These are phyloP conservation scores for Vombatus ursinus DNA, from an alignment of 2,113 vertebrate species.

Conservation along the genomic window DNA sequence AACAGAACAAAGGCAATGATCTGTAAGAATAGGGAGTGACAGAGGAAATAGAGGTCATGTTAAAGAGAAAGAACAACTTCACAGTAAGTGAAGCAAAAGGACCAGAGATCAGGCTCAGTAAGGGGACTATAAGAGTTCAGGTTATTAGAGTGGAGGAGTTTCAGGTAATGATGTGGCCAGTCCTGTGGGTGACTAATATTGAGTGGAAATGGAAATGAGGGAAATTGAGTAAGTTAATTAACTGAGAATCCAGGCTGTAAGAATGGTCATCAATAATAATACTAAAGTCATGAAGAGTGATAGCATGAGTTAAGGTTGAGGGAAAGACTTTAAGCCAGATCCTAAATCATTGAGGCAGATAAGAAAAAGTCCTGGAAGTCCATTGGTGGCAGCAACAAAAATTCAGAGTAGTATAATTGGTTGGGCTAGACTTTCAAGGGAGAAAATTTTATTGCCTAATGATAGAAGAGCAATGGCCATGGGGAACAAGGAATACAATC, in stretches of 20 bases:
- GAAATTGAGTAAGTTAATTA: slow-evolving; percentile 3
- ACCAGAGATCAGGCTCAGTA: not conserved
- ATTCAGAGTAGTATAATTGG: not conserved
- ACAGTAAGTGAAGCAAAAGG: not conserved
- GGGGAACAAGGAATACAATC: not conserved
- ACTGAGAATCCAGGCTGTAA: not conserved
- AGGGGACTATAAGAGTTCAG: not conserved
- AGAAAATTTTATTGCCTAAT: not conserved
- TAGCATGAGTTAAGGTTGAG: not conserved
- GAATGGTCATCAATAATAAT: not conserved
- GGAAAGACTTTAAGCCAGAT: not conserved
- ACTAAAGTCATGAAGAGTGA: not conserved
- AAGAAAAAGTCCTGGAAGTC: not conserved
- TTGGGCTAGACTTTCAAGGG: not conserved
- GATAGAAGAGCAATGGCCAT: not conserved
- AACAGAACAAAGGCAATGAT: not conserved
- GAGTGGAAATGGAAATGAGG: not conserved
- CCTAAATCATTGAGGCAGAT: not conserved
- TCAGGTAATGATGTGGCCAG: not conserved
- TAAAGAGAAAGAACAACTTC: not conserved
- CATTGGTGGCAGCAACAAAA: not conserved
- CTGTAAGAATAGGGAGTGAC: not conserved
- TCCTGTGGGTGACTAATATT: not conserved
- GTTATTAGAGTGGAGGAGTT: not conserved
- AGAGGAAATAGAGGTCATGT: not conserved